Evolutionary conservation across 2,888 invertebrate species (phyloP).

Genomic region (Pristionchus fissidentatus): DNA sequence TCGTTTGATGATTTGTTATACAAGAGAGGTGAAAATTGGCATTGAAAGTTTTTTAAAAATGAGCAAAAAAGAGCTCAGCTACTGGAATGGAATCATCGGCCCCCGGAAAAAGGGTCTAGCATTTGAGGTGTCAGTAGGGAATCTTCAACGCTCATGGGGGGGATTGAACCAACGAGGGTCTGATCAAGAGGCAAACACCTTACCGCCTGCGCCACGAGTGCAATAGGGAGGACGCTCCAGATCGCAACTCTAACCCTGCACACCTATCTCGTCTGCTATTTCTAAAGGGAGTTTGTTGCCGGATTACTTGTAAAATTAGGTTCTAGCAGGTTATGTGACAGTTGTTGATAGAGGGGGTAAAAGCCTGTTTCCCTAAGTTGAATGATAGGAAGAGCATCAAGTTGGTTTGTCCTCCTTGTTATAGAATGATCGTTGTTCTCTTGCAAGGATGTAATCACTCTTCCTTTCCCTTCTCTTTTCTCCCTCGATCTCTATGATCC

Average conservation of each 20-base stretch:
- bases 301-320: not conserved
- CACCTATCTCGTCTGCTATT: not conserved
- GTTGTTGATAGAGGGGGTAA: not conserved
- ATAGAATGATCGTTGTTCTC: not conserved
- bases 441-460: not conserved
- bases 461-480: not conserved
- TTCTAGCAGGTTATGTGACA: not conserved
- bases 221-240: not conserved
- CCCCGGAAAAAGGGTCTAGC: constrained; percentile 22
- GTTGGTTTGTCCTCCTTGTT: not conserved
- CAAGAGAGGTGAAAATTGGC: too few relatives aligned
- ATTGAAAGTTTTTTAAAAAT: not conserved
- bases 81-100: not conserved
- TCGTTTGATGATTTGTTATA: too few relatives aligned
- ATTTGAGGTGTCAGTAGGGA: constrained; percentile 36
- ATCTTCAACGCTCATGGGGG: constrained; percentile 13
- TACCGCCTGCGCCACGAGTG: not conserved
- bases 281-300: not conserved
- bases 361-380: not conserved
- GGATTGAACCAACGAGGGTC: not conserved
- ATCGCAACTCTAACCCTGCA: not conserved
- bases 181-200: not conserved
- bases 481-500: not conserved
- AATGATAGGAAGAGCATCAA: constrained; percentile 1
- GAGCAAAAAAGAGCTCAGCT: not conserved